These are phyloP conservation scores for Trissolcus basalis DNA, from an alignment of 1,140 invertebrate species.

Conservation along the genomic window DNA sequence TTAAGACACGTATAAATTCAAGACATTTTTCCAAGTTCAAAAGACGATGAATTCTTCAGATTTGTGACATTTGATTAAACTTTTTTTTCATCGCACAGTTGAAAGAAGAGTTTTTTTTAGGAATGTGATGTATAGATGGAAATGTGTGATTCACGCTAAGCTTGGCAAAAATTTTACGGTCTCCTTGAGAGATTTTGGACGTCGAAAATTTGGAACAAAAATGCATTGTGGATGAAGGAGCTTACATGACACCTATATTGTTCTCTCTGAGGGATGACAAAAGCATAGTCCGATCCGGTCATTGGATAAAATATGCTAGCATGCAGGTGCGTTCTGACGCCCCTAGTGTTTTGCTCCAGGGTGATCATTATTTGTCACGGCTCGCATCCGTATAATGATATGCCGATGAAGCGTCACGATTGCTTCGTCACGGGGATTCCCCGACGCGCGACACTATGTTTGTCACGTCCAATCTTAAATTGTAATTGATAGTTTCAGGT, in stretches of 20 bases:
- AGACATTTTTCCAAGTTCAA: no score
- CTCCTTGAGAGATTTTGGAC: background rate
- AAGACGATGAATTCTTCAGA: no score
- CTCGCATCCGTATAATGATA: conserved; percentile 71
- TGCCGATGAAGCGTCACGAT: conserved; percentile 49
- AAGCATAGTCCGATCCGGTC: conserved; percentile 34
- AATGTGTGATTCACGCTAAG: no score
- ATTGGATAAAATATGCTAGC: conserved; percentile 66
- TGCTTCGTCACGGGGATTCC: conserved; percentile 57
- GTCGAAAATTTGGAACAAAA: conserved; percentile 22
- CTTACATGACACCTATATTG: conserved; percentile 42
- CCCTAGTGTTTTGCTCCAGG: conserved; percentile 45
- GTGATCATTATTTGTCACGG: conserved; percentile 63
- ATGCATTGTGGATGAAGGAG: conserved; percentile 25
- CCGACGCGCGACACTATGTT: conserved; percentile 49
- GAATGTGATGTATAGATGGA: no score
- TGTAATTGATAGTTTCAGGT: conserved; percentile 56
- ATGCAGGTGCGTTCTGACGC: conserved; percentile 65
- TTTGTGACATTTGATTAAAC: no score
- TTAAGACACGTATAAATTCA: no score
- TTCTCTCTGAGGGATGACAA: conserved; percentile 28
- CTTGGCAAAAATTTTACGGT: background rate
- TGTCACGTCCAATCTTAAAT: conserved; percentile 62
- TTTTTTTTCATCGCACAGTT: no score
- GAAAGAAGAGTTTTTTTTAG: no score